These are phyloP conservation scores for Pantherophis alleghaniensis DNA, from an alignment of 2,797 vertebrate species.

Conservation along the genomic window DNA sequence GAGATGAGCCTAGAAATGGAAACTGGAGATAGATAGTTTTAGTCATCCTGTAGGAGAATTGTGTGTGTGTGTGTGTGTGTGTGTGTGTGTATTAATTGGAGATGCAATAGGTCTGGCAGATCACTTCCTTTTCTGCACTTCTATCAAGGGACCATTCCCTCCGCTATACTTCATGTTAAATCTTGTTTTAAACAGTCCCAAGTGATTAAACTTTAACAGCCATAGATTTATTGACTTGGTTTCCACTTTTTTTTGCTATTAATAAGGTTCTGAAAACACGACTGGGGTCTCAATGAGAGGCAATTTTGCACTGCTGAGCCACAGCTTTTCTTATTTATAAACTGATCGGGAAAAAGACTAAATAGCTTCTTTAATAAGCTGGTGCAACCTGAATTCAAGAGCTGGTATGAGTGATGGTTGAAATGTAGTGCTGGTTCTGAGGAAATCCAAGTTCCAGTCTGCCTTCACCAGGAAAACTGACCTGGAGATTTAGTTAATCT, in stretches of 20 bases:
- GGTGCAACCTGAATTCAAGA: not conserved
- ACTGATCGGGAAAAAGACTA: not conserved
- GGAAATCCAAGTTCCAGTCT: not conserved
- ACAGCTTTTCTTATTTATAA: not conserved
- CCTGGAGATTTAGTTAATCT: not conserved
- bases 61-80: not conserved
- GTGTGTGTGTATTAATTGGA: not conserved
- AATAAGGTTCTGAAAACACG: not conserved
- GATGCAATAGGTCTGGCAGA: not conserved
- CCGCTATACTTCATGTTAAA: not conserved
- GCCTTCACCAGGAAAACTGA: not conserved
- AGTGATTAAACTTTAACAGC: not conserved
- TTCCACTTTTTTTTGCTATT: not conserved
- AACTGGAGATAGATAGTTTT: slow-evolving; percentile 4
- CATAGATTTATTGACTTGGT: not conserved
- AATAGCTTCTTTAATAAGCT: not conserved
- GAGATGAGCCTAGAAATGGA: slow-evolving; percentile 10
- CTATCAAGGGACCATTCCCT: slow-evolving; percentile 10
- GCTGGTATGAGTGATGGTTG: not conserved
- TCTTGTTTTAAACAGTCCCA: not conserved
- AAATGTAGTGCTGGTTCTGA: not conserved
- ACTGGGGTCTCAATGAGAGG: not conserved
- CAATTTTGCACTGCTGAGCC: not conserved
- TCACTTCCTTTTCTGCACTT: not conserved
- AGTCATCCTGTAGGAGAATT: not conserved